Evolutionary conservation across 2,797 vertebrate species (phyloP), one percentile per base, ranked within the genome.

Genomic region (Fistularia tabacaria): DNA sequence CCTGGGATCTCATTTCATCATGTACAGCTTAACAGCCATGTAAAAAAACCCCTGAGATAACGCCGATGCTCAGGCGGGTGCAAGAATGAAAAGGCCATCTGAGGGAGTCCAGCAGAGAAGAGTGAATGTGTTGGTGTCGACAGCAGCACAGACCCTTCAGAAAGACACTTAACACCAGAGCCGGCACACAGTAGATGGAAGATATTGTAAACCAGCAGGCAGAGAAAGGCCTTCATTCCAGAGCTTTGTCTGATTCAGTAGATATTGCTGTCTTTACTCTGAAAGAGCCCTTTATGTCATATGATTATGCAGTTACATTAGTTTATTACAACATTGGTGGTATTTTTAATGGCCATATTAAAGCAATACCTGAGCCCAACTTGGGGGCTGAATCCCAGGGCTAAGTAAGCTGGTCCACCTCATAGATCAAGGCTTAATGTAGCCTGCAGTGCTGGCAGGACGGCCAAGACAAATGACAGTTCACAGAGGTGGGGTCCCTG

Each of bases 381-480:
- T 49, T 6, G 0, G 52, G 3, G 0, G 64, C 51, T 64, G 39
- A 67, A 64, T 68, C 66, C 56, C 69, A 55, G 54, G 71, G 64
- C 65, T 57, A 38, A 74, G 64, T 13, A 37, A 49, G 48, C 73
- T 38, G 61, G 47, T 68, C 65, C 25, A 40, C 62, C 67, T 79
- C 78, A 76, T 83, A 86, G 69, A 88, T 87, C 84, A 89, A 71
- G 72, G 77, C 83, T 86, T 85, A 82, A 85, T 57, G 74, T 71
- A 76, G 80, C 84, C 80, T 0, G 56, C 49, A 50, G 85, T 44
- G 41, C 65, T 60, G 65, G 49, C 44, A 39, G 69, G 56, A 80
- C 51, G 73, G 77, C 69, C 61, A 41, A 87, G 85, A 91, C 81
- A 87, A 87, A 91, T 85, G 88, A 89, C 72, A 76, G 79, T 79